Base-by-base conservation (phyloP, 2,113 vertebrate genomes). In the Ivindomyrus marchei region DNA sequence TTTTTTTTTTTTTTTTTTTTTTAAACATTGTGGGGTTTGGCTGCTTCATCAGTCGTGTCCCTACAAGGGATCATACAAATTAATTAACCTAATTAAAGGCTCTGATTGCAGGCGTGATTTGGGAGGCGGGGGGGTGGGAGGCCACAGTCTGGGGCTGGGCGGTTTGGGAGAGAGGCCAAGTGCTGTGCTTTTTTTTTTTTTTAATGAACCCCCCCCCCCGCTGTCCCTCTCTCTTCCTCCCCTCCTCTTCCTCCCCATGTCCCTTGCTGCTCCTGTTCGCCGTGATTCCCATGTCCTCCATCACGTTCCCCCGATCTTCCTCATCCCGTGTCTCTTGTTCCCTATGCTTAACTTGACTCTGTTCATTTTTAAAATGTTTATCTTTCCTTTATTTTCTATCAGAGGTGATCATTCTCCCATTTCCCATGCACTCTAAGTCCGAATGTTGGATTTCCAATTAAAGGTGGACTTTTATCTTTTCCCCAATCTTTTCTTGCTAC, bases 1-100 rank as follows among this genome's bases (percentile, higher is more conserved):
- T 17, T 39, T 2, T 17, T 17, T 4, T 0, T 4, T 47, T 3
- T 52, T 13, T 50, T 17, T 39, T 2, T 17, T 85, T 56, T 62
- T 92, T 92, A 90, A 17, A 77, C 95, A 93, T 95, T 95, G 95
- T 96, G 96, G 94, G 93, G 94, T 97, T 97, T 97, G 97, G 97
- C 97, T 97, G 98, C 97, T 97, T 99, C 98, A 98, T 99, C 98
- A 98, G 97, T 97, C 97, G 96, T 96, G 96, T 98, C 98, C 98
- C 98, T 98, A 97, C 94, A 97, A 98, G 98, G 97, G 97, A 97
- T 98, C 97, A 98, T 99, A 99, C 98, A 99, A 99, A 99, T 99
- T 99, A 99, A 99, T 99, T 99, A 99, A 99, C 97, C 98, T 98
- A 99, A 99, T 99, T 99, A 99, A 98, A 98, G 97, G 96, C 97